Base-by-base conservation (phyloP, 2,888 invertebrate genomes). In the Galerucella nymphaeae region DNA sequence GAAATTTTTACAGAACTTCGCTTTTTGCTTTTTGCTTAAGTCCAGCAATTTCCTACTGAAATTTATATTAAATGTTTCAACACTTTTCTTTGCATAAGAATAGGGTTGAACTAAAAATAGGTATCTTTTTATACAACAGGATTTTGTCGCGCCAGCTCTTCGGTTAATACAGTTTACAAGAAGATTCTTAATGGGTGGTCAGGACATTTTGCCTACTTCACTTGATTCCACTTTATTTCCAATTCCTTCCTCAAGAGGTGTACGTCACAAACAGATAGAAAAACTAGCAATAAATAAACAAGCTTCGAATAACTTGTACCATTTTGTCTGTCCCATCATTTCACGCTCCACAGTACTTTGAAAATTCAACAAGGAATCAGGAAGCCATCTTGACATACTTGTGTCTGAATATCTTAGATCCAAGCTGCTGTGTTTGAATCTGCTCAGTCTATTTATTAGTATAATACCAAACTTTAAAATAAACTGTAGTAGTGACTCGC, bases 1-100 rank as follows among this genome's bases (percentile, higher is more conserved):
- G 38, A 71, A 70, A 42, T 61, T 66, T 71, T 70, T 70, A 71
- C 62, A 70, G 57, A 68, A 71, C 62, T 75, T 72, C 75, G 77
- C 79, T 79, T 75, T 57, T 70, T 66, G 74, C 75, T 79, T 79
- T 72, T 75, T 65, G 76, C 76, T 75, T 66, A 75, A 66, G 73
- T 70, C 67, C 71, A 58, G 55, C 67, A 65, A 71, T 74, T 64
- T 68, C 71, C 74, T 71, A 59, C 55, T 66, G 23, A 64, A 67
- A 67, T 41, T n/a, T 41, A 11, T 30, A 2, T 16, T 16, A 8
- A 53, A 9, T 53, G 16, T 53, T 53, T 53, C 8, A 53, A 18
- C 9, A 18, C 16, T 16, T 18, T 16, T 53, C 16, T 53, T 53
- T 9, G 16, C 18, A 16, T n/a, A 48, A 48, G 13, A 48, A 48